Base-by-base conservation (phyloP, 2,113 vertebrate species). In the Sinocyclocheilus anophthalmus region DNA sequence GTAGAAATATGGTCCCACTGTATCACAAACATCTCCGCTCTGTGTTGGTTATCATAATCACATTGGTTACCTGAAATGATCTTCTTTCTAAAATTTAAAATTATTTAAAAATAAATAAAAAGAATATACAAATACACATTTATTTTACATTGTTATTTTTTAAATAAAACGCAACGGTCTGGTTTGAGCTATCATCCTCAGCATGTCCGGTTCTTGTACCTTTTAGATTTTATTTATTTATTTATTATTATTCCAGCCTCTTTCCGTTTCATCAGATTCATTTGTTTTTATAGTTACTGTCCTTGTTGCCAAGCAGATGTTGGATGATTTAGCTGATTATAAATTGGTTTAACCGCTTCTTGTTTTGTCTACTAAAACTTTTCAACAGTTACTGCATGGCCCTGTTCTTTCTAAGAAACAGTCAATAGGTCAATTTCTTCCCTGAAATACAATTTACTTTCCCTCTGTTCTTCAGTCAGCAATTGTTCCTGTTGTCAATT, bases 351-450 rank as follows among this genome's bases (percentile, higher is more conserved):
- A 53, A n/a, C 26, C 7, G 9, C 37, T 81, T 16, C 59, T 81
- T 65, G 63, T 82, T 55, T 70, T 55, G 63, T 33, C 59, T 65
- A 24, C 57, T 24, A 80, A 79, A 70, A 55, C 81, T 55, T 53
- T 26, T 63, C 24, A 83, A 55, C 42, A 70, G 63, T 22, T 70
- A 53, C 26, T 50, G 57, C 57, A 61, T n/a, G 13, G 22, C 79
- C 14, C 63, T 22, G 4, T 53, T 55, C 20, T 70, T 55, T 50
- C 63, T 16, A 53, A 70, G 63, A 33, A 70, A 53, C n/a, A 55
- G 81, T 55, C 81, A 83, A 69, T 69, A 55, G 65, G 81, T 70
- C 81, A 83, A 70, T 83, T 83, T 83, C 61, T 81, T 81, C 45
- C 20, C 42, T 83, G 11, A 70, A 70, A 50, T 12, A 83, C 65